Base-by-base conservation (phyloP, 2,797 vertebrate genomes). In the Cossypha dichroa region DNA sequence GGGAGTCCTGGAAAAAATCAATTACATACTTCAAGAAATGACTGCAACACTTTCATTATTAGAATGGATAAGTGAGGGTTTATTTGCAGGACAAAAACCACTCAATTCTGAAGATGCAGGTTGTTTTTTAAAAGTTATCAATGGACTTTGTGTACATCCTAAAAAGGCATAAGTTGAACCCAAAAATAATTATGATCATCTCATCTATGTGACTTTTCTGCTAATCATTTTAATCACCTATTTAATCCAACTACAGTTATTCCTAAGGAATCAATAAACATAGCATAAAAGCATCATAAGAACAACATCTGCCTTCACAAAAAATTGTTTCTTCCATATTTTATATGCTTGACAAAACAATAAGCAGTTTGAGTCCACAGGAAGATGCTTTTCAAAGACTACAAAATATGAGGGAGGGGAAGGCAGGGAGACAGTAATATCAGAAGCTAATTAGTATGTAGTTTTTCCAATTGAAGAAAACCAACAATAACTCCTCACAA, bases 1-100 rank as follows among this genome's bases (percentile, higher is more conserved):
- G 99, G 5, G 99, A 99, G 95, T 99, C 99, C 99, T 99, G 72
- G 26, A 2, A 97, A 93, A 62, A 54, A 1, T 0, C 1, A 76
- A 17, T 6, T 7, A 36, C 86, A 85, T 10, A 21, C 31, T 49
- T 67, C 7, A 45, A 25, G 25, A 41, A 81, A 70, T 3, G 0
- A 15, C 29, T 8, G 3, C 19, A 63, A 26, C 0, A 1, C 5
- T 33, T 70, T 36, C 7, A 3, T 33, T 36, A n/a, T 9, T 2
- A 81, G 7, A 62, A 49, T 1, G 23, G 15, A 73, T 7, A 55
- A 29, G 4, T 1, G 3, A 45, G 13, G 8, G n/a, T 9, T 75
- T 58, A 34, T 22, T 15, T 4, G 0, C 8, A 60, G 20, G 16
- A 19, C 2, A 52, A 48, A 51, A 11, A 2, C 2, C 11, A 4